Conservation (phyloP, 2,888 invertebrate species). For the Stramonita haemastoma region DNA sequence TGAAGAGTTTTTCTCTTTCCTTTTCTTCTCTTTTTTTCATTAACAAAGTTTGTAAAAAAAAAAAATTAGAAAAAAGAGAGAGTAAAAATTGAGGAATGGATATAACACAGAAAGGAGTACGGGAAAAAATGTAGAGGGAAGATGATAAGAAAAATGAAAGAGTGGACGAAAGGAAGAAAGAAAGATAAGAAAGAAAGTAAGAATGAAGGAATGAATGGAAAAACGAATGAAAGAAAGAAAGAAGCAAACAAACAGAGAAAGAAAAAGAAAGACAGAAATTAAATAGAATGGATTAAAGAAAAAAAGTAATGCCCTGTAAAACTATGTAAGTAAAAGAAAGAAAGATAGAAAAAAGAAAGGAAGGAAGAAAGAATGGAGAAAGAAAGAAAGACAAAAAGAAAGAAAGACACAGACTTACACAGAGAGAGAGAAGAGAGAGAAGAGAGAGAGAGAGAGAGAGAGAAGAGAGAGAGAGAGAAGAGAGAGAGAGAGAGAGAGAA, state of each 20-base stretch:
- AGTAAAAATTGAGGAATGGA: neutral
- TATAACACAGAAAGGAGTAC: neutral
- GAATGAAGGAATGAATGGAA: neutral
- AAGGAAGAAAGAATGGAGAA: neutral
- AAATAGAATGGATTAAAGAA: neutral
- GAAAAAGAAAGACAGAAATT: neutral
- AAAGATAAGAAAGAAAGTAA: neutral
- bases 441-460: neutral
- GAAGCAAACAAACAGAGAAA: neutral
- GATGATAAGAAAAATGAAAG: neutral
- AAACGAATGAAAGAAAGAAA: neutral
- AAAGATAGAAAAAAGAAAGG: too few species aligned
- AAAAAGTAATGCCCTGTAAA: neutral
- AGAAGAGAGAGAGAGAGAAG: neutral
- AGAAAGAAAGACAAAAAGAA: neutral
- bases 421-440: neutral
- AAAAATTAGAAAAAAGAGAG: neutral
- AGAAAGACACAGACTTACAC: neutral
- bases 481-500: too few species aligned
- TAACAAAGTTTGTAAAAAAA: neutral
- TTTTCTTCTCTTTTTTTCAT: too few species aligned
- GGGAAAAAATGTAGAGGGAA: neutral
- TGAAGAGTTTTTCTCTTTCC: too few species aligned
- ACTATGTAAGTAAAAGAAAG: neutral
- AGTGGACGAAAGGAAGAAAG: neutral